phyloP scores from a whole-genome alignment of 2,888 invertebrate species.

The Agrotis clavis region DNA sequence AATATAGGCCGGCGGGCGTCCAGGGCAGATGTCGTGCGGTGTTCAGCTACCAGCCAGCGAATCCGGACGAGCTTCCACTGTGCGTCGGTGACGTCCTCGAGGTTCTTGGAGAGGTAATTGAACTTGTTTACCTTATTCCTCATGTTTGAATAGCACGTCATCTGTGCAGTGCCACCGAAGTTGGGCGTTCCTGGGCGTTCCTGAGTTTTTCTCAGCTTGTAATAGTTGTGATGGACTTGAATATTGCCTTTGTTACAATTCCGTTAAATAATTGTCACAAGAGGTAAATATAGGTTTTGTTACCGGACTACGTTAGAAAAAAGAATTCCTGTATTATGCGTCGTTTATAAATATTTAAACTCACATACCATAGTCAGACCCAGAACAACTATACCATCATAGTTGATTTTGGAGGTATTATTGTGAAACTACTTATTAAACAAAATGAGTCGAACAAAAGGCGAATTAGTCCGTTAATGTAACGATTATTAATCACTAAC shows the following conservation, averaged over 20 bases:
- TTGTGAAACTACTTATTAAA: not conserved
- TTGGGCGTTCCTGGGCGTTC: not conserved
- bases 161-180: not conserved
- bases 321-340: no score
- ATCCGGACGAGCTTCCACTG: slow-evolving; percentile 97
- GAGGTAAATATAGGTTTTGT: no score
- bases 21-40: slow-evolving; percentile 95
- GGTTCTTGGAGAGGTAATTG: slow-evolving; percentile 94
- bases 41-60: slow-evolving; percentile 97
- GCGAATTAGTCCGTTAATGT: slow-evolving; percentile 20
- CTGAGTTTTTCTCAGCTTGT: slow-evolving; percentile 4
- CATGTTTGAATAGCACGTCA: slow-evolving; percentile 10
- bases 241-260: not conserved
- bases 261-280: not conserved
- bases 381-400: no score
- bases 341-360: no score
- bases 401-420: not conserved
- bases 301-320: no score
- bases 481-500: slow-evolving; percentile 27
- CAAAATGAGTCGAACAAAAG: not conserved
- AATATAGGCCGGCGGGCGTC: slow-evolving; percentile 78
- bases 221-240: not conserved
- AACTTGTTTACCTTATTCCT: slow-evolving; percentile 19
- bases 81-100: slow-evolving; percentile 97
- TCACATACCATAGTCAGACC: no score